Conservation (phyloP, 1,140 invertebrate species). For the Meloidogyne hapla region DNA sequence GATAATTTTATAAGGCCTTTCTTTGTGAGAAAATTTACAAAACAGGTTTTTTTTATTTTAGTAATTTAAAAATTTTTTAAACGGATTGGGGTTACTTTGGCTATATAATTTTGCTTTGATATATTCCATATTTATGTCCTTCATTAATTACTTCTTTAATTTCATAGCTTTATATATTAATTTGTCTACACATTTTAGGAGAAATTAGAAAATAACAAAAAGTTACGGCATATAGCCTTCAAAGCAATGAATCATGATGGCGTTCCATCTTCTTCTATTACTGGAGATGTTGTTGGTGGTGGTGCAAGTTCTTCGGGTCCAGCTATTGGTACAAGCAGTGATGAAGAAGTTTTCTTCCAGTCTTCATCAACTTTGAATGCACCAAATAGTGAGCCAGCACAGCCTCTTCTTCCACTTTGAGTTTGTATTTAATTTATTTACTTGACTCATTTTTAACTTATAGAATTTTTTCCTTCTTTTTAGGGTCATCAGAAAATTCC, state of each 20-base stretch:
- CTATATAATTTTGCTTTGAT: too few species aligned
- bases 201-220: conserved; percentile 46
- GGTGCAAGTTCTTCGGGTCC: conserved; percentile 17
- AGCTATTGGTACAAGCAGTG: conserved; percentile 20
- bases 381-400: conserved; percentile 26
- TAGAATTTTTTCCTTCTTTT: neutral
- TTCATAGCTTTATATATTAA: neutral
- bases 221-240: conserved; percentile 46
- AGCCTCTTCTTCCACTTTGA: conserved; percentile 25
- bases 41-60: conserved; percentile 36
- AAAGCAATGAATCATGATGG: conserved; percentile 40
- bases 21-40: conserved; percentile 50
- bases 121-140: too few species aligned
- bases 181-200: conserved; percentile 44
- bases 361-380: conserved; percentile 27
- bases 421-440: neutral
- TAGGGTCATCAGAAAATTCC: neutral
- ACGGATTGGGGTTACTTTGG: too few species aligned
- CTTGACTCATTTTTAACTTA: neutral
- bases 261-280: conserved; percentile 8
- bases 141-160: neutral
- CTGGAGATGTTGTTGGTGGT: conserved; percentile 1
- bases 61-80: too few species aligned
- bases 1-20: conserved; percentile 44
- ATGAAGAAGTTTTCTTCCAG: conserved; percentile 26